Base-by-base conservation (phyloP, 2,888 invertebrate species). In the Melieria crassipennis region DNA sequence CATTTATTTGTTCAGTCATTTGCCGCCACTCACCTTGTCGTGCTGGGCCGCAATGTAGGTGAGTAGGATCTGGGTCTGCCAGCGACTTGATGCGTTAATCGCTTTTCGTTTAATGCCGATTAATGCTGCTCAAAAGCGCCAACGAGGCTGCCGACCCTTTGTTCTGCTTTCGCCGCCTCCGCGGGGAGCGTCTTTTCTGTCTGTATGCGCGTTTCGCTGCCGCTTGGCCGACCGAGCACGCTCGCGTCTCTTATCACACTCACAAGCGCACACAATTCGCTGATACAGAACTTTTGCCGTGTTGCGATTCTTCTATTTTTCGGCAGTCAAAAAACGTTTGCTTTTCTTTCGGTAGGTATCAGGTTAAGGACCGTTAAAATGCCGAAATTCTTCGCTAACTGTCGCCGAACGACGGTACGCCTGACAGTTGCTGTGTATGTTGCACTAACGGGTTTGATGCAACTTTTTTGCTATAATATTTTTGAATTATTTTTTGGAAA, bases 261-360 rank as follows among this genome's bases (percentile, higher is more conserved):
- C 58, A 45, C 57, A 30, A 46, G n/a, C 61, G 6, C 61, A 46
- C 46, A 16, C 52, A 10, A 11, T 42, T 78, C 73, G 75, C 76
- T 82, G 81, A 80, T 83, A 82, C 79, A 82, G 81, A 81, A 80
- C 76, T 81, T 81, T 77, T 77, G 78, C 78, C 80, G 83, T 83
- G 76, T 75, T 78, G 81, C 80, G 80, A 82, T 82, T 80, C 82
- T 80, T 73, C 72, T 65, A 70, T 75, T 74, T 73, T 79, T 76
- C 67, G 63, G n/a, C 46, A 72, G 73, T 70, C 73, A 58, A 68
- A 69, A 72, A 69, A 74, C 76, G 72, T 70, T 73, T 77, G 30
- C 68, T 68, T 72, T 65, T 73, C 48, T 11, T 57, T 71, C 69
- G 63, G 64, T 61, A 57, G 50, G 47, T 60, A 65, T 45, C 50